Percentiles rank a stretch among this genome's conserved stretches.
phyloP scores from a whole-genome alignment of 2,888 invertebrate species.

The Andrena fulva region DNA sequence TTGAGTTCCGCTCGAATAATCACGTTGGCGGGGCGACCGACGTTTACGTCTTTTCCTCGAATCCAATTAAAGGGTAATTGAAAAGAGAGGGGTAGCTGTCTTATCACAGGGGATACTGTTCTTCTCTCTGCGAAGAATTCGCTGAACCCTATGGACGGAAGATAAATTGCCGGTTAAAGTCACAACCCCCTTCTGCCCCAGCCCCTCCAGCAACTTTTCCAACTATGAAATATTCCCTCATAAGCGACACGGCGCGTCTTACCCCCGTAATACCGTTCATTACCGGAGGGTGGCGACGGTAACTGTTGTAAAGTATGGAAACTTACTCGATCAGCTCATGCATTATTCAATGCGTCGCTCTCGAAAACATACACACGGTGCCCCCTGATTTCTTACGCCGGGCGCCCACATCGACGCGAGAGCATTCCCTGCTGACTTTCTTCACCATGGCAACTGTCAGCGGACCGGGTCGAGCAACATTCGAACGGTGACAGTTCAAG shows the following conservation, averaged over 20 bases:
- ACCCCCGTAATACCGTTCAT: constrained; percentile 71
- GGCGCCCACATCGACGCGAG: neutral
- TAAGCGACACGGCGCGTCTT: constrained; percentile 70
- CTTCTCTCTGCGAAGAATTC: constrained; percentile 43
- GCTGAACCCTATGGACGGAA: constrained; percentile 27
- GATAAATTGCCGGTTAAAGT: constrained; percentile 69
- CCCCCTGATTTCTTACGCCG: constrained; percentile 27
- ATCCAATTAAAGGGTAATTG: constrained; percentile 66
- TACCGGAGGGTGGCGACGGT: constrained; percentile 52
- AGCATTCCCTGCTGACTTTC: neutral
- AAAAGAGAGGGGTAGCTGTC: constrained; percentile 34
- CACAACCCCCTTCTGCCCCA: constrained; percentile 31
- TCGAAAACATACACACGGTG: constrained; percentile 21
- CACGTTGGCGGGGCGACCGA: constrained; percentile 23
- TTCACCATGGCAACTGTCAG: constrained; percentile 6
- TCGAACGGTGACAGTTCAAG: neutral
- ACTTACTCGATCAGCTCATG: constrained; percentile 68
- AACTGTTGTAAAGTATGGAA: constrained; percentile 49
- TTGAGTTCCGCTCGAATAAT: constrained; percentile 51
- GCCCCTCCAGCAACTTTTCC: constrained; percentile 67
- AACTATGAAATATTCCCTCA: constrained; percentile 76
- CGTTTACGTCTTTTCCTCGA: constrained; percentile 46
- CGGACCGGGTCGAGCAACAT: neutral
- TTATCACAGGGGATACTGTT: constrained; percentile 21
- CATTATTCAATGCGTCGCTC: constrained; percentile 63